Base-by-base conservation (phyloP, 2,113 vertebrate species). In the Parotia lawesii region DNA sequence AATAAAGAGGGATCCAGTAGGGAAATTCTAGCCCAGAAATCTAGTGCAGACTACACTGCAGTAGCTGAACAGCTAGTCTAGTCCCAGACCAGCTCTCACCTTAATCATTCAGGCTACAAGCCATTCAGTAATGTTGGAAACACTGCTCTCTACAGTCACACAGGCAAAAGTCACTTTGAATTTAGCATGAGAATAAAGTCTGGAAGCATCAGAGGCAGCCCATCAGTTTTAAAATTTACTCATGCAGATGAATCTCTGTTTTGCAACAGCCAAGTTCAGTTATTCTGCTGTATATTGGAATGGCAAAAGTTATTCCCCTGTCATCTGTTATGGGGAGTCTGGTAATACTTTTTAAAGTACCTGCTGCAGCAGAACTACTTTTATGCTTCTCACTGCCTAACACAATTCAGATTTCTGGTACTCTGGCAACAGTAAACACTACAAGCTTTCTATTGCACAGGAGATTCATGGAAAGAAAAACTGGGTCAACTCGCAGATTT, bases 111-210 rank as follows among this genome's bases (percentile, higher is more conserved):
- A 62, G 48, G 27, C 21, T 53, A n/a, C 45, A 61, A 54, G 37
- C 11, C 70, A 64, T 25, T 66, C 58, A 40, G 80, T 78, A 56
- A 78, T 5, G 40, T 40, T 89, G 93, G 38, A 87, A 87, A 96
- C 73, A 95, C 61, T 91, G 91, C 92, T 82, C 87, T 57, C 94
- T 96, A 85, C 77, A 89, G 84, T 67, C 77, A 60, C 53, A 60
- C 10, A 82, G 42, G 66, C 14, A 65, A 89, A 94, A 89, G 47
- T 3, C 85, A 91, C 53, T 40, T 58, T 16, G 27, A 40, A 82
- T 82, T 74, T 61, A 89, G 11, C 33, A n/a, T 2, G 38, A 74
- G 33, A 58, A 81, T 60, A 17, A 77, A 58, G 57, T 31, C 72
- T 74, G 80, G 48, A 58, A 85, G 24, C 20, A 71, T 50, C 51